A percentile compares a stretch with the other conserved stretches of the same genome.
phyloP scores from a whole-genome alignment of 2,888 invertebrate species.

The Microchrysa polita region DNA sequence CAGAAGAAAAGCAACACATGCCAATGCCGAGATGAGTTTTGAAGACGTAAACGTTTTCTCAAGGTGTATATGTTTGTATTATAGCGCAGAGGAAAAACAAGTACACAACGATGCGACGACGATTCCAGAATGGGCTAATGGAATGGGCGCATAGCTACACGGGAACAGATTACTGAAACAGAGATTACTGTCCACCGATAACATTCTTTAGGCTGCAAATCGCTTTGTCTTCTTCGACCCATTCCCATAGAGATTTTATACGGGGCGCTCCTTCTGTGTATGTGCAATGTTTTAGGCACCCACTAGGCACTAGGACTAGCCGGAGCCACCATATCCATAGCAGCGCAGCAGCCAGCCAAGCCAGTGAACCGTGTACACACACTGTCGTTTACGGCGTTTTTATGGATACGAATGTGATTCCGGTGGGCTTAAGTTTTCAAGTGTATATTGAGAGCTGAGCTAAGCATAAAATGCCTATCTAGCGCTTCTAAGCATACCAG shows the following conservation, averaged over 20 bases:
- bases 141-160: constrained; percentile 37
- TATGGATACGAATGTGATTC: constrained; percentile 17
- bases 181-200: constrained; percentile 39
- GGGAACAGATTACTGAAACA: constrained; percentile 39
- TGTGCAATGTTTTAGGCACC: background rate
- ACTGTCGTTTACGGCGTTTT: background rate
- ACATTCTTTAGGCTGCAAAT: constrained; percentile 41
- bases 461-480: constrained; percentile 15
- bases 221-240: constrained; percentile 34
- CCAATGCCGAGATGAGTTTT: constrained; percentile 23
- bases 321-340: too few relatives aligned
- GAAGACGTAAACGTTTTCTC: constrained; percentile 30
- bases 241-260: constrained; percentile 25
- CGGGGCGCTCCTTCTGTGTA: constrained; percentile 4
- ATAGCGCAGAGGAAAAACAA: background rate
- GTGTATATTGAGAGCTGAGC: constrained; percentile 10
- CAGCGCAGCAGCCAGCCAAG: too few relatives aligned
- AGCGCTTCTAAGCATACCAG: constrained; percentile 19
- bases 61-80: constrained; percentile 20
- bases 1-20: constrained; percentile 23
- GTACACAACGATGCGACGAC: too few relatives aligned
- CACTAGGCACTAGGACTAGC: too few relatives aligned
- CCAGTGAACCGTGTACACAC: too few relatives aligned
- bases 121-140: constrained; percentile 18
- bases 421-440: constrained; percentile 10